These are phyloP conservation scores for Microctonus aethiopoides DNA, from an alignment of 2,888 invertebrate species.

Conservation along the genomic window DNA sequence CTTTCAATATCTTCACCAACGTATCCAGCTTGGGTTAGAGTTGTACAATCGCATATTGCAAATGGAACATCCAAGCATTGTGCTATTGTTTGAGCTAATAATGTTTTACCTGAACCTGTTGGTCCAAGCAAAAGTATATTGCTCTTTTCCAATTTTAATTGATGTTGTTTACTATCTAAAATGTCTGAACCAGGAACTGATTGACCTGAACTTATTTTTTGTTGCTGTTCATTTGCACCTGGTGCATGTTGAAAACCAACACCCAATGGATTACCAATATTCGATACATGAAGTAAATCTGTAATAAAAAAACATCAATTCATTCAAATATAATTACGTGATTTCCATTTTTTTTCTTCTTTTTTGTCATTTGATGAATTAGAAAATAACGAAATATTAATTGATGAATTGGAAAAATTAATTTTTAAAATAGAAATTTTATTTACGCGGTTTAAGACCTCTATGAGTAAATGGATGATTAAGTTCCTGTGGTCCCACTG, in stretches of 20 bases:
- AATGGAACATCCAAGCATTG: conserved; percentile 98
- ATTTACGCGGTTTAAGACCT: conserved; percentile 71
- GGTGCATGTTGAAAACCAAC: conserved; percentile 68
- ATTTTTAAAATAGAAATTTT: conserved; percentile 40
- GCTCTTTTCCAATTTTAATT: conserved; percentile 91
- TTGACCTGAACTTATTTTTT: conserved; percentile 46
- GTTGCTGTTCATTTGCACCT: conserved; percentile 51
- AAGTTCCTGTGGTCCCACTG: conserved; percentile 71
- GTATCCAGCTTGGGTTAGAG: conserved; percentile 95
- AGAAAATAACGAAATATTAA: background rate
- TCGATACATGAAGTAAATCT: conserved; percentile 90
- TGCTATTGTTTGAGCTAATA: conserved; percentile 97
- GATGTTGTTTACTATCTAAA: conserved; percentile 83
- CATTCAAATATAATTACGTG: background rate
- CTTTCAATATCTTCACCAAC: conserved; percentile 99
- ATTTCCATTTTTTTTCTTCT: background rate
- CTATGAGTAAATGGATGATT: conserved; percentile 78
- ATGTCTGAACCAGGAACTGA: conserved; percentile 77
- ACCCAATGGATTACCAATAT: conserved; percentile 77
- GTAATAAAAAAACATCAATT: conserved; percentile 44
- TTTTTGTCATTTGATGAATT: no score
- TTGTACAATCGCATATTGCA: conserved; percentile 98
- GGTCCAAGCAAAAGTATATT: conserved; percentile 97
- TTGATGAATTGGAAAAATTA: background rate
- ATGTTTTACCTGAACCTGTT: conserved; percentile 97